Base-by-base conservation (phyloP, 2,888 invertebrate genomes). In the Synergus itoensis region DNA sequence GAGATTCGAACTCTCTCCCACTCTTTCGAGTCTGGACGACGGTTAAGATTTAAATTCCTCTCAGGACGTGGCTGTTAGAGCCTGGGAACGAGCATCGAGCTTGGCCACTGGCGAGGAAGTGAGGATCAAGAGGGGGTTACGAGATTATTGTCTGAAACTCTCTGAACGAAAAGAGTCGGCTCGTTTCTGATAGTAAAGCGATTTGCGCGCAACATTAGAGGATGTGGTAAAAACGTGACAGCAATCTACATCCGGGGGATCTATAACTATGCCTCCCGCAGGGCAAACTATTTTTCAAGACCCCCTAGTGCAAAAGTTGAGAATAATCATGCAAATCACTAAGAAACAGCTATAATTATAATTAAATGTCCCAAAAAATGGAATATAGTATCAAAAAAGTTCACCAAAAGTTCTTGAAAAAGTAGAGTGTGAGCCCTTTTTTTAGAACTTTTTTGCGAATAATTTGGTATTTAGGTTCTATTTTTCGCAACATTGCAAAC, bases 41-140 rank as follows among this genome's bases (percentile, higher is more conserved):
- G 89, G 92, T 92, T 92, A 91, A 90, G 91, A 91, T 91, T 92
- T 90, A 90, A 92, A 92, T 92, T 92, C 91, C 89, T 88, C 86
- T 86, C 86, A 83, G 80, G 88, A 83, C 81, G 82, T 81, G 82
- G 80, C 80, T 80, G 81, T 84, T 84, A 84, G 82, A 84, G 87
- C 88, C 86, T 89, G 89, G 88, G 89, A 90, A 89, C 88, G 76
- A 76, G n/a, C 63, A 73, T 48, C 77, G 64, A 77, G 80, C 79
- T 77, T 43, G 43, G 57, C 79, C 53, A 75, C 69, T 64, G 63
- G 16, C 21, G 16, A 14, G 53, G 28, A 40, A 21, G 41, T 63
- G 80, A 63, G 62, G 64, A 41, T 48, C 40, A 53, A 41, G 69
- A 62, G 77, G 48, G 77, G 48, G n/a, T 73, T 73, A 53, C 48